Base-by-base conservation (phyloP, 23 tunicate species). In the Botrylloides violaceus region DNA sequence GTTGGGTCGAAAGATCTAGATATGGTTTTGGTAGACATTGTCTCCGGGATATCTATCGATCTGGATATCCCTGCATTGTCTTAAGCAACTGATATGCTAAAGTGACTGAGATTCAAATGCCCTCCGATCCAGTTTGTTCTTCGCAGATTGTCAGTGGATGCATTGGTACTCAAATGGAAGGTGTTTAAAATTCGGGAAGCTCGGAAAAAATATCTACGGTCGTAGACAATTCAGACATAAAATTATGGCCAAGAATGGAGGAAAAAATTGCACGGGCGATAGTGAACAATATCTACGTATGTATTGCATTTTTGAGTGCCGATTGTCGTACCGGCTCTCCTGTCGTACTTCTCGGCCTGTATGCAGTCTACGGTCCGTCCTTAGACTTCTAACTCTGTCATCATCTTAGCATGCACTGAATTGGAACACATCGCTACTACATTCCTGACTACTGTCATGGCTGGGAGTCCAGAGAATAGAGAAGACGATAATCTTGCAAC, bases 211-310 rank as follows among this genome's bases (percentile, higher is more conserved):
- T 43, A 33, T 63, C 3, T 63, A 63, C 70, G 33, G 33, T 25
- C 19, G 19, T 27, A 63, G 29, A 63, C 70, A 31, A 21, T 27
- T 21, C 35, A 31, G 70, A 63, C 32, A 34, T 19, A 25, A 29
- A 34, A 63, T 63, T 29, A 33, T 34, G 7, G 70, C 70, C 70
- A 29, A 4, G 36, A 63, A 63, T 33, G 70, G 70, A 29, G 70
- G 70, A 4, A 33, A 31, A 15, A 9, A 31, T 31, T 63, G 70
- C 35, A 63, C 7, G 33, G 70, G 70, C 26, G 35, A 4, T 4
- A 63, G 35, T 33, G 33, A 25, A 33, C 4, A 33, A 15, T 9
- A 63, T 7, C 32, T 63, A 63, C 35, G 70, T 63, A 63, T 3
- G 64, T 15, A 43, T 43, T 7, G 9, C 53, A 43, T 43, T 7